Evolutionary conservation across 2,797 vertebrate species (phyloP).

Genomic region (Passerculus sandwichensis): DNA sequence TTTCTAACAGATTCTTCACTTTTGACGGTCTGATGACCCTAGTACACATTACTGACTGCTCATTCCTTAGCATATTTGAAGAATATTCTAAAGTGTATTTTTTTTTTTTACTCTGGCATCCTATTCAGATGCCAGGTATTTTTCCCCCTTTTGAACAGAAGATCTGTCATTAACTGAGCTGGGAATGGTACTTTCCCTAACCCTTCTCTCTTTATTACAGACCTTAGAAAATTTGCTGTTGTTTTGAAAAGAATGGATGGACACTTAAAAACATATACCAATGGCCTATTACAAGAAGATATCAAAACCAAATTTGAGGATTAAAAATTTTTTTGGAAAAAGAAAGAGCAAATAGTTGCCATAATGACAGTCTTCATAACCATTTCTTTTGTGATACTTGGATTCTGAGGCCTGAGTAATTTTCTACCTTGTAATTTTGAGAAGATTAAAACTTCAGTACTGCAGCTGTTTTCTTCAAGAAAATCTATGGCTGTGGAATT

Average conservation of each 20-base stretch:
- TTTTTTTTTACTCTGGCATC: background rate
- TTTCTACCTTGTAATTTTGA: slow-evolving; percentile 56
- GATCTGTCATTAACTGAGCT: background rate
- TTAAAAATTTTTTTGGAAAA: background rate
- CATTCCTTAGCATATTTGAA: background rate
- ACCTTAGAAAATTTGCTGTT: background rate
- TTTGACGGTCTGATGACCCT: background rate
- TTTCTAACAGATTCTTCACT: background rate
- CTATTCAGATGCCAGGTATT: background rate
- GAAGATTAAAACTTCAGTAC: slow-evolving; percentile 30
- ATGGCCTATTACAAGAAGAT: background rate
- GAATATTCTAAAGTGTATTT: background rate
- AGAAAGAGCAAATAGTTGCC: slow-evolving; percentile 19
- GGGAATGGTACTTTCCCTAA: background rate
- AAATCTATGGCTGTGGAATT: slow-evolving; percentile 22
- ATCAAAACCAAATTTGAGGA: background rate
- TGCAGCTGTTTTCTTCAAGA: slow-evolving; percentile 49
- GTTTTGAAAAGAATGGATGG: background rate
- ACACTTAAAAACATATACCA: background rate
- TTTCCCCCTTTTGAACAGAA: background rate
- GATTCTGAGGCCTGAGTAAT: slow-evolving; percentile 17
- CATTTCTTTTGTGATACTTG: slow-evolving; percentile 1
- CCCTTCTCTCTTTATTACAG: background rate
- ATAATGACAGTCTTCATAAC: slow-evolving; percentile 10
- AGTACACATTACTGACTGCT: background rate